Base-by-base conservation (phyloP, 1,140 invertebrate species). In the Ips typographus region DNA sequence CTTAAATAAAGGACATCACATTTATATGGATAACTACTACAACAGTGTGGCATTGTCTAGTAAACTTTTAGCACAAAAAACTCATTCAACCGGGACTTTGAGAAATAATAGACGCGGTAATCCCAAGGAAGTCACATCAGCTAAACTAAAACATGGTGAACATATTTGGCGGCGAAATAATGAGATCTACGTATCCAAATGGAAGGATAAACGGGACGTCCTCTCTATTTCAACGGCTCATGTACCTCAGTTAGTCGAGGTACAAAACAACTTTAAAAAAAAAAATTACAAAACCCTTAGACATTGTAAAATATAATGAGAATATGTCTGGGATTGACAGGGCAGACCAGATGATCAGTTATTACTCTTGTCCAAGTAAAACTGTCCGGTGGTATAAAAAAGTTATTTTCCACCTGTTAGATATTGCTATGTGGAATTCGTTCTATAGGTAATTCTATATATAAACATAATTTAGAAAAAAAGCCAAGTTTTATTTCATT, bases 21-120 rank as follows among this genome's bases (percentile, higher is more conserved):
- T 84, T 1, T 79, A 75, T 58, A 79, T 79, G 4, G 81, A 83
- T 60, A 82, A 83, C 71, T 83, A 75, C 65, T 83, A 83, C 66
- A 83, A 79, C 38, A 77, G 71, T 56, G 68, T 77, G 39, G 63
- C 72, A 37, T 71, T 84, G 22, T 77, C 78, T 2, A 6, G 72
- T 36, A 72, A 77, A 68, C 71, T 84, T 22, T 68, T 79, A 38
- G 2, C 61, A 8, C 72, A 72, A 56, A 73, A 77, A 4, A 81
- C 78, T 3, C 74, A 80, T 71, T 71, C 77, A 37, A 72, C 77
- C 2, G 80, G 78, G 53, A 79, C 79, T 51, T 58, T 80, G 66
- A 58, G 52, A 47, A 69, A 69, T 66, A 74, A 77, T 40, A 59
- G 71, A 70, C 72, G 63, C 60, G 42, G 38, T 49, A 64, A 58